phyloP scores from a whole-genome alignment of 1,140 invertebrate species.

The Pseudoatta argentina region DNA sequence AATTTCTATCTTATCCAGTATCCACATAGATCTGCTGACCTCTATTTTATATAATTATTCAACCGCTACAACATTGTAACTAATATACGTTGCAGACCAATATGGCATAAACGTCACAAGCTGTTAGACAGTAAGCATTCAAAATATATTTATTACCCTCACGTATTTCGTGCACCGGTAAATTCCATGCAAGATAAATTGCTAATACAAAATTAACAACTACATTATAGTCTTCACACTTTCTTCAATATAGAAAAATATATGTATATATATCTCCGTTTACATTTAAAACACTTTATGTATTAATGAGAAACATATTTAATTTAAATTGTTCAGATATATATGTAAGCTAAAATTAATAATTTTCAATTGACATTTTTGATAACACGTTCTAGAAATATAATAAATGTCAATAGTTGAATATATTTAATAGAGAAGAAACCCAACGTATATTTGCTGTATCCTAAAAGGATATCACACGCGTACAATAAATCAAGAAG shows the following conservation, averaged over 20 bases:
- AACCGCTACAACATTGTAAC: slow-evolving; percentile 8
- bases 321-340: neutral
- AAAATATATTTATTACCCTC: slow-evolving; percentile 30
- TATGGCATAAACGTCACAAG: neutral
- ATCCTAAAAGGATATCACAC: neutral
- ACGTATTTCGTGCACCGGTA: neutral
- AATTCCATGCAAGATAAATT: neutral
- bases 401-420: neutral
- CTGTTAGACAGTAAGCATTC: slow-evolving; percentile 1
- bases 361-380: neutral
- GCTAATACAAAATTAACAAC: neutral
- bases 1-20: slow-evolving; percentile 1
- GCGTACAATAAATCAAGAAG: neutral
- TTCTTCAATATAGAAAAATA: neutral
- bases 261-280: neutral
- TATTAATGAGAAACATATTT: neutral
- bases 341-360: neutral
- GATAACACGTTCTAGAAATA: neutral
- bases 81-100: neutral
- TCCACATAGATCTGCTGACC: neutral
- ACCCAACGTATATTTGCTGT: neutral
- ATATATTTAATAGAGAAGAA: neutral
- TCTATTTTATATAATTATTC: slow-evolving; percentile 17
- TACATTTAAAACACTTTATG: neutral
- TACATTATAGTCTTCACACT: neutral